phyloP scores from a whole-genome alignment of 2,888 invertebrate genomes.

The Diplolepis rosae region DNA sequence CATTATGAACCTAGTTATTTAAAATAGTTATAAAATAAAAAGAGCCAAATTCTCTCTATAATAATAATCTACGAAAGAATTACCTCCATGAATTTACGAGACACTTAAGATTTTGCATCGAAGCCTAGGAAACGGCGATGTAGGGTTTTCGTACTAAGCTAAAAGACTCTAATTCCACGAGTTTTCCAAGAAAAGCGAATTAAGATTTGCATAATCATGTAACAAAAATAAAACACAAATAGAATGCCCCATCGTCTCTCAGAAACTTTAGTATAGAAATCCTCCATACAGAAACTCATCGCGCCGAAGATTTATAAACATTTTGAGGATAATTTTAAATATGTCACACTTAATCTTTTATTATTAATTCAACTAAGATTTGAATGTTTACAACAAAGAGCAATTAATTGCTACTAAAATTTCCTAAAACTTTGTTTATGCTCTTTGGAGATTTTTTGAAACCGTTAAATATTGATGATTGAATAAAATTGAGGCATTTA shows the following conservation, averaged over 20 bases:
- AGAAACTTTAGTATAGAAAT: slow-evolving; percentile 29
- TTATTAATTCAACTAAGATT: too few relatives aligned
- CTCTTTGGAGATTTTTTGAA: too few relatives aligned
- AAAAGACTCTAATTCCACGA: slow-evolving; percentile 56
- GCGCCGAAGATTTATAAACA: background rate
- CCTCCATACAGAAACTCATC: slow-evolving; percentile 29
- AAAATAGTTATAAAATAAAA: too few relatives aligned
- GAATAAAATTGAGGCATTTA: too few relatives aligned
- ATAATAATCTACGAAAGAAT: background rate
- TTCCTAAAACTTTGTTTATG: too few relatives aligned
- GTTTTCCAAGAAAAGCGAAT: slow-evolving; percentile 56
- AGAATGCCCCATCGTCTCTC: slow-evolving; percentile 40
- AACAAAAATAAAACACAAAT: too few relatives aligned
- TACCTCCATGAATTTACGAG: background rate
- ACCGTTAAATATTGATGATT: too few relatives aligned
- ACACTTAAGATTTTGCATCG: background rate
- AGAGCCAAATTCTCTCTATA: background rate
- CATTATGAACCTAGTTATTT: too few relatives aligned
- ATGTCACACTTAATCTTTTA: too few relatives aligned
- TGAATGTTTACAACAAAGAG: too few relatives aligned
- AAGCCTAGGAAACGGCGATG: background rate
- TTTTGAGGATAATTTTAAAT: too few relatives aligned
- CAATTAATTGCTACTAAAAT: too few relatives aligned
- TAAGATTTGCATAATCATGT: slow-evolving; percentile 66
- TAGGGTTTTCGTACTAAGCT: background rate